These are phyloP conservation scores for Anableps anableps DNA, from an alignment of 2,797 vertebrate species.

Conservation along the genomic window DNA sequence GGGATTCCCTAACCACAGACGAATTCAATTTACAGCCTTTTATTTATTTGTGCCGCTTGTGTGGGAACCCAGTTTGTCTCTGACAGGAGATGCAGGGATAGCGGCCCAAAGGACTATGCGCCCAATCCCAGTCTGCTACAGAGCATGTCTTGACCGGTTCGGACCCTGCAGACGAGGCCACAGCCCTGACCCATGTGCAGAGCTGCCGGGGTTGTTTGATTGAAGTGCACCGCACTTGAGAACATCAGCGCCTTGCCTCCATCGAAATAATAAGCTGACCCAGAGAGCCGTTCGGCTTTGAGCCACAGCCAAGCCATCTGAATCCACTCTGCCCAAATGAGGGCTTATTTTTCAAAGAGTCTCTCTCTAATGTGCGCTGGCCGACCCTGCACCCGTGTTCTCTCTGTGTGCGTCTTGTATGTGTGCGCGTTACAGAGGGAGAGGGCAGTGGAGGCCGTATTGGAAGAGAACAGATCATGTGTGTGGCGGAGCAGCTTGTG, in stretches of 20 bases:
- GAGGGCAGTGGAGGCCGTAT: slow-evolving; percentile 41
- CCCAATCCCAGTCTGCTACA: slow-evolving; percentile 45
- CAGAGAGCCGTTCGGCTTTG: slow-evolving; percentile 80
- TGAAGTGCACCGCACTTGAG: slow-evolving; percentile 81
- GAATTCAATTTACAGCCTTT: slow-evolving; percentile 68
- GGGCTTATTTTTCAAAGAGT: slow-evolving; percentile 85
- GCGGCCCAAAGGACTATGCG: slow-evolving; percentile 7
- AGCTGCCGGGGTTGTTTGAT: slow-evolving; percentile 71
- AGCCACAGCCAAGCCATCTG: slow-evolving; percentile 85
- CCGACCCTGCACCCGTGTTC: slow-evolving; percentile 68
- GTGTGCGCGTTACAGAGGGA: slow-evolving; percentile 48
- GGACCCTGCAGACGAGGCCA: slow-evolving; percentile 54
- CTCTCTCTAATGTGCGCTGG: slow-evolving; percentile 71
- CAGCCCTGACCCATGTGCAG: slow-evolving; percentile 73
- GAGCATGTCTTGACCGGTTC: slow-evolving; percentile 38
- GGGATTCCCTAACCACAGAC: slow-evolving; percentile 78
- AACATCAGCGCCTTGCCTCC: slow-evolving; percentile 81
- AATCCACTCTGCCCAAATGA: slow-evolving; percentile 87
- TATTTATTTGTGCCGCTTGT: slow-evolving; percentile 6
- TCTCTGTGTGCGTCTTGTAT: slow-evolving; percentile 37
- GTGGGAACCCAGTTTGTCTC: slow-evolving; percentile 31
- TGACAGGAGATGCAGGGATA: slow-evolving; percentile 17
- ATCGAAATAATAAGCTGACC: slow-evolving; percentile 84
- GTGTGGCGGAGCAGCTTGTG: slow-evolving; percentile 67
- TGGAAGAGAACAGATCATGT: slow-evolving; percentile 67